Conservation (phyloP, 2,113 vertebrate species). For the Macrotis lagotis region DNA sequence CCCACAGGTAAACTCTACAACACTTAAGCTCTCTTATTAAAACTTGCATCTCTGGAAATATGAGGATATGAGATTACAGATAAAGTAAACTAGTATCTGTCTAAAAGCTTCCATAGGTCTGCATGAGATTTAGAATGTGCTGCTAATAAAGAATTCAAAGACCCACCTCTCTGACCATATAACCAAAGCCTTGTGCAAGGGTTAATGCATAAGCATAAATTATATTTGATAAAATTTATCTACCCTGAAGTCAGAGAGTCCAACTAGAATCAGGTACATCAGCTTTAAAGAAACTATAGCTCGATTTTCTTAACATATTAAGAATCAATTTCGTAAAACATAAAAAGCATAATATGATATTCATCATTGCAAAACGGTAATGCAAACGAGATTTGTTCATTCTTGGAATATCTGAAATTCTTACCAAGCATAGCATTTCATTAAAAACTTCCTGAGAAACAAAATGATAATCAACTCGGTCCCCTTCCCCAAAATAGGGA, state of each 20-base stretch:
- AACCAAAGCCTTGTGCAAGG: background rate
- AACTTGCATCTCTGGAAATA: background rate
- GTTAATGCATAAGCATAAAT: background rate
- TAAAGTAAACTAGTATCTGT: background rate
- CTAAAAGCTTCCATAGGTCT: background rate
- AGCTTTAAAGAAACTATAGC: background rate
- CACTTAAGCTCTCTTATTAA: background rate
- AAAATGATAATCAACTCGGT: conserved; percentile 93
- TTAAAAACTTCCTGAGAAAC: conserved; percentile 89
- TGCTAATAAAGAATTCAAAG: background rate
- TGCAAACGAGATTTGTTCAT: background rate
- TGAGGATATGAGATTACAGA: background rate
- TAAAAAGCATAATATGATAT: background rate
- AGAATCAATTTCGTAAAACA: background rate
- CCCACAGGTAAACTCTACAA: background rate
- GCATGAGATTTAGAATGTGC: background rate
- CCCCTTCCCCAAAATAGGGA: conserved; percentile 91
- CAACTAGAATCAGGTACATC: background rate
- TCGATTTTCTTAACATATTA: background rate
- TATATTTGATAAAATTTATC: background rate
- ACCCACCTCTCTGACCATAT: background rate
- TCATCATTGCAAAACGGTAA: background rate
- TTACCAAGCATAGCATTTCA: conserved; percentile 86
- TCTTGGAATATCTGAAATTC: conserved; percentile 36
- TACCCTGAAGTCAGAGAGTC: background rate